Percentiles rank a stretch among this genome's conserved stretches.
Conservation (phyloP, 2,888 invertebrate genomes). For the Sesamia inferens region DNA sequence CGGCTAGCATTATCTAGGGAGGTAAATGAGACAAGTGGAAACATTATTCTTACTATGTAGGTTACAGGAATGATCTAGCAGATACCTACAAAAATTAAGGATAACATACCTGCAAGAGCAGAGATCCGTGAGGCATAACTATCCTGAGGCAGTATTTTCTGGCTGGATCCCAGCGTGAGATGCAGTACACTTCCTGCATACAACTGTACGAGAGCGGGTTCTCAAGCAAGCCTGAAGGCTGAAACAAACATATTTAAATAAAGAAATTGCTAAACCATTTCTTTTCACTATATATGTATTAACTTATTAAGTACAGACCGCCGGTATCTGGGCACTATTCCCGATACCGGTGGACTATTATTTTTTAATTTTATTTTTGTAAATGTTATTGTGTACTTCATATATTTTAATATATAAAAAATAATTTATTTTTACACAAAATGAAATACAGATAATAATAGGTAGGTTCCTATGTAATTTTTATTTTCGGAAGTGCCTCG, state of each 20-base stretch:
- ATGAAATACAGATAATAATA: no score
- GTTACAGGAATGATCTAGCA: conserved; percentile 2
- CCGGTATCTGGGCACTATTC: no score
- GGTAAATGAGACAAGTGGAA: conserved; percentile 17
- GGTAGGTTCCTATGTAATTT: no score
- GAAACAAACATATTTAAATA: conserved; percentile 69
- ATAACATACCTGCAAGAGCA: conserved; percentile 91
- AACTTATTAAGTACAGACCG: no score
- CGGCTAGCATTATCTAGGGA: conserved; percentile 23
- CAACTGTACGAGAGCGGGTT: conserved; percentile 92
- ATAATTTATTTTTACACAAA: no score
- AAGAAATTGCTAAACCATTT: not conserved
- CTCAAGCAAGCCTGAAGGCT: conserved; percentile 92
- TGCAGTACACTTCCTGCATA: conserved; percentile 94
- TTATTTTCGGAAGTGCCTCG: not conserved
- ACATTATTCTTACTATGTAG: conserved; percentile 13
- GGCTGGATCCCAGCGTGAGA: conserved; percentile 94
- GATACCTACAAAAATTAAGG: not conserved
- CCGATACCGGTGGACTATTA: no score
- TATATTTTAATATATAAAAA: no score
- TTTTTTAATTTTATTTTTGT: no score
- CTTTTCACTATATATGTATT: not conserved
- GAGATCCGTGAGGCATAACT: conserved; percentile 93
- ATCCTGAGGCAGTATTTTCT: conserved; percentile 94
- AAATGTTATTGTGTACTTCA: no score